Conservation (phyloP, 2,888 invertebrate species). For the Microplitis deprimator region DNA sequence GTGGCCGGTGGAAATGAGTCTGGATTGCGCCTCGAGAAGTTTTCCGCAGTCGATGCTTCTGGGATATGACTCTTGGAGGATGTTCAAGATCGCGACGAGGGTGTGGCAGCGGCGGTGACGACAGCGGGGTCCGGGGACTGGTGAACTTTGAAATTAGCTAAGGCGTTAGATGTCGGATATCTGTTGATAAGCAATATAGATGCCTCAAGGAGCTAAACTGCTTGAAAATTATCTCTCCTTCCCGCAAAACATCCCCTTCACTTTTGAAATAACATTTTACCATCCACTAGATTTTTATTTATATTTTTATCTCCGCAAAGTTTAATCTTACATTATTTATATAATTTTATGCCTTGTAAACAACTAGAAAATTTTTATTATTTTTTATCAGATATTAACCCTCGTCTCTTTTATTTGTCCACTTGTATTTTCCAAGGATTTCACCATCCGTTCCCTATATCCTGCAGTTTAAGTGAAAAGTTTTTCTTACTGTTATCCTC, state of each 20-base stretch:
- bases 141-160: constrained; percentile 57
- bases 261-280: not conserved
- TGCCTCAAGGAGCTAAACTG: constrained; percentile 12
- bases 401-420: not conserved
- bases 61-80: constrained; percentile 21
- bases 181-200: constrained; percentile 55
- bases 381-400: not conserved
- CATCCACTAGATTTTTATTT: not conserved
- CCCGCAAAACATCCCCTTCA: constrained; percentile 1
- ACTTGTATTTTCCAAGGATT: not conserved
- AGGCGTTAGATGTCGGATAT: constrained; percentile 54
- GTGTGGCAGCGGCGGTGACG: constrained; percentile 3
- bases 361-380: not conserved
- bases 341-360: not conserved
- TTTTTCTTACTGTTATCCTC: not conserved
- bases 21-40: constrained; percentile 61
- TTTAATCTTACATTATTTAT: not conserved
- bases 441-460: not conserved
- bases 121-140: constrained; percentile 41
- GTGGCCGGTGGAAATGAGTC: constrained; percentile 54
- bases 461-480: not conserved
- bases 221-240: not conserved
- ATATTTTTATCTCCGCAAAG: not conserved
- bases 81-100: constrained; percentile 13
- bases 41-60: constrained; percentile 40